These are phyloP conservation scores for Dufourea novaeangliae DNA, from an alignment of 1,140 invertebrate genomes.

Conservation along the genomic window DNA sequence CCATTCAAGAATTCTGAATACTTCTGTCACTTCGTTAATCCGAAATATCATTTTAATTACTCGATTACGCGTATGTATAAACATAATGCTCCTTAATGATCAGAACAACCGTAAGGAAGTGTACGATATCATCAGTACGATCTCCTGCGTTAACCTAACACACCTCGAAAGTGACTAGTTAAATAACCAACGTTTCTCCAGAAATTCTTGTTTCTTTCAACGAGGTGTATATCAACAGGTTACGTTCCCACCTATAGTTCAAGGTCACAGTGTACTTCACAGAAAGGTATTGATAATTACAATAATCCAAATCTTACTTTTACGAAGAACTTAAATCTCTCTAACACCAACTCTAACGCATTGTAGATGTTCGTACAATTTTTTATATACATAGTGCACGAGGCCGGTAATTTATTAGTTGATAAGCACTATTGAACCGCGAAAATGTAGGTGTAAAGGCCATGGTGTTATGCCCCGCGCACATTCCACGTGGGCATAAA, in stretches of 20 bases:
- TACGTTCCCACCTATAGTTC: not conserved
- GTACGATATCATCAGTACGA: not conserved
- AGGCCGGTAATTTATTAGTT: slow-evolving; percentile 54
- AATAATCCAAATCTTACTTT: not conserved
- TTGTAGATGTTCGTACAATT: no score
- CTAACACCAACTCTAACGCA: no score
- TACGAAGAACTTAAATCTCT: no score
- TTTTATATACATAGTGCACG: slow-evolving; percentile 27
- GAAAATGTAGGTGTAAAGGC: slow-evolving; percentile 46
- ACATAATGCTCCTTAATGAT: no score
- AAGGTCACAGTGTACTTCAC: not conserved
- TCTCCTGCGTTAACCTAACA: not conserved
- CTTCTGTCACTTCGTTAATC: no score
- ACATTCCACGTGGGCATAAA: not conserved
- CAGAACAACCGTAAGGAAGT: no score
- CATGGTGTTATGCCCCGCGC: not conserved
- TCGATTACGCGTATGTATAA: no score
- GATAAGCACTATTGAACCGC: slow-evolving; percentile 49
- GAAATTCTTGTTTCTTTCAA: not conserved
- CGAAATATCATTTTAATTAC: no score
- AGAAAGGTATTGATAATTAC: not conserved
- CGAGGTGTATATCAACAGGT: not conserved
- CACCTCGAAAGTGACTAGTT: not conserved
- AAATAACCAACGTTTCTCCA: not conserved
- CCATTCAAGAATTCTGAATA: no score